Percentiles rank a stretch among this genome's conserved stretches.
Evolutionary conservation across 2,888 invertebrate genomes (phyloP).

Genomic region (Candidula unifasciata): DNA sequence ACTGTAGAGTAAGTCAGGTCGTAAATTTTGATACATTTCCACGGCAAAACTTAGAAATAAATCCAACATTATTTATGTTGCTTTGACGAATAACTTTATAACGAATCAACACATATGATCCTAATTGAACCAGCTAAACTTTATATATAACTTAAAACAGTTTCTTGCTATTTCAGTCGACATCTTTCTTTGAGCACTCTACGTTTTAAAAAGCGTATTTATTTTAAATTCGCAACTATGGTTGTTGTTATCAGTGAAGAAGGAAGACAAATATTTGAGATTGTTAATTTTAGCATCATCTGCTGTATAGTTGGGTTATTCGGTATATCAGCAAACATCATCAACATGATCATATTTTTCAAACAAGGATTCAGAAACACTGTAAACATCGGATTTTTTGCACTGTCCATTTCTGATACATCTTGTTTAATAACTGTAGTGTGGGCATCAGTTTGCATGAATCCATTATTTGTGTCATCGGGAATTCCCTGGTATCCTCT

Average conservation of each 20-base stretch:
- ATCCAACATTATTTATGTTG: no score
- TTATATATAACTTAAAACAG: no score
- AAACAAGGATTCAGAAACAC: conserved; percentile 29
- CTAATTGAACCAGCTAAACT: no score
- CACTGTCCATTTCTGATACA: conserved; percentile 32
- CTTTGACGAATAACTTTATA: no score
- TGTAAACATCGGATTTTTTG: conserved; percentile 28
- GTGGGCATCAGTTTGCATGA: conserved; percentile 19
- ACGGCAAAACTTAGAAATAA: no score
- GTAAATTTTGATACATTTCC: no score
- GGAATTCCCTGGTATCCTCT: not conserved
- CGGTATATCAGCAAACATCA: conserved; percentile 18
- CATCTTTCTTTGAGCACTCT: no score
- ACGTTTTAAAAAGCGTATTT: no score
- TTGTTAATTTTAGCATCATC: not conserved
- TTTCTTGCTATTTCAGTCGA: no score
- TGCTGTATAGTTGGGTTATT: not conserved
- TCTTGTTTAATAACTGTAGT: not conserved
- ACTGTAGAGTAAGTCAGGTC: no score
- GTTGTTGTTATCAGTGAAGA: not conserved
- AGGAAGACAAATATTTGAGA: not conserved
- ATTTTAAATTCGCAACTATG: no score
- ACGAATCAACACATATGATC: no score
- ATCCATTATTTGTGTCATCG: not conserved
- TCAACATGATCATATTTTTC: conserved; percentile 25